Conservation (phyloP, 2,113 vertebrate species). For the Dromas ardeola region DNA sequence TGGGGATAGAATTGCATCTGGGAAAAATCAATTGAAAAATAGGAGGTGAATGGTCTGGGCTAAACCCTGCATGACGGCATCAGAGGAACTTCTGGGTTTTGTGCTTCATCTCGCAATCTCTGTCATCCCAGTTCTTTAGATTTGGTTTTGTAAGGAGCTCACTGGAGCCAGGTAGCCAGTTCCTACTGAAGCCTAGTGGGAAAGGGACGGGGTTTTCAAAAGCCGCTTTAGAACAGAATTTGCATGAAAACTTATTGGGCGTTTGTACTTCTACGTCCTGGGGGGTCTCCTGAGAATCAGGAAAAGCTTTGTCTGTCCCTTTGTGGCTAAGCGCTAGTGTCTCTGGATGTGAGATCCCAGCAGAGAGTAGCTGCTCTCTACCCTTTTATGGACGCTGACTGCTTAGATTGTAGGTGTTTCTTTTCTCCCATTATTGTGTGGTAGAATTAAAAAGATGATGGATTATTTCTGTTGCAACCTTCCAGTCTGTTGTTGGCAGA, state of each 20-base stretch:
- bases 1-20: not conserved
- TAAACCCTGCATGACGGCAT: not conserved
- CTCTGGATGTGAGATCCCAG: not conserved
- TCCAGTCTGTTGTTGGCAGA: accelerated
- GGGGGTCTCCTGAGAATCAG: not conserved
- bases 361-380: not conserved
- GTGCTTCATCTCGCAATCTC: not conserved
- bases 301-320: not conserved
- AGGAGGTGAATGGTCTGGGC: not conserved
- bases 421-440: not conserved
- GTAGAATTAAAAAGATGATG: not conserved
- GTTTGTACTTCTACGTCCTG: not conserved
- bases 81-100: not conserved
- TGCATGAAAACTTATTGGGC: not conserved
- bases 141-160: not conserved
- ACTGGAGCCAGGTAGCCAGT: not conserved
- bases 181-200: not conserved
- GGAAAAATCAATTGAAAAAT: not conserved
- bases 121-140: not conserved
- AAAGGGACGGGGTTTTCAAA: not conserved
- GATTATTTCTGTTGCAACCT: not conserved
- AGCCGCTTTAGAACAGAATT: not conserved
- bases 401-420: not conserved
- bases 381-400: not conserved
- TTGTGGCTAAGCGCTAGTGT: not conserved